Percentiles rank a stretch among this genome's conserved stretches.
phyloP scores from a whole-genome alignment of 2,797 vertebrate species.

The Trachurus trachurus region DNA sequence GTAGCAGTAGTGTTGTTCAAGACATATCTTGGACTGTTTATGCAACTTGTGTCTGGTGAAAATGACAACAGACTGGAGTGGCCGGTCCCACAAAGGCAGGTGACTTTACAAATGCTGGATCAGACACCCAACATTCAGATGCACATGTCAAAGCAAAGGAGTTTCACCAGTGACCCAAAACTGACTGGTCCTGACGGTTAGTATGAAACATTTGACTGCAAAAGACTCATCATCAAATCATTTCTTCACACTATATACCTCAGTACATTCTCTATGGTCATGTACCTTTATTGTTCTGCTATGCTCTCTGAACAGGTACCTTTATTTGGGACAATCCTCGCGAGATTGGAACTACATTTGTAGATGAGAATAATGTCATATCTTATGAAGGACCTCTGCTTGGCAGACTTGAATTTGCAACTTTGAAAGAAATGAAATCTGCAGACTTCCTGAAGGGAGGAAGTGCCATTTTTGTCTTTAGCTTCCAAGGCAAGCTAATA shows the following conservation, averaged over 20 bases:
- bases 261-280: too few species aligned
- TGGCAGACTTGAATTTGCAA: fast-evolving
- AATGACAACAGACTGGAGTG: slow-evolving; percentile 87
- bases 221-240: too few species aligned
- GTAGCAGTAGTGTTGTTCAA: background rate
- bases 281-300: background rate
- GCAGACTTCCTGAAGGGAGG: slow-evolving; percentile 60
- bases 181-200: fast-evolving
- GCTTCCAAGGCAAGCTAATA: slow-evolving; percentile 44
- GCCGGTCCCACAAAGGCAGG: slow-evolving; percentile 88
- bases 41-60: slow-evolving; percentile 86
- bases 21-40: slow-evolving; percentile 67
- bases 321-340: slow-evolving; percentile 44
- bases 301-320: slow-evolving; percentile 13
- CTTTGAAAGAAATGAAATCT: background rate
- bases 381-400: background rate
- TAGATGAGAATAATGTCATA: slow-evolving; percentile 41
- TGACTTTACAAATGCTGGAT: slow-evolving; percentile 87
- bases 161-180: slow-evolving; percentile 29
- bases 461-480: slow-evolving; percentile 42
- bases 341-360: background rate
- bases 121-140: slow-evolving; percentile 85
- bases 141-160: slow-evolving; percentile 63
- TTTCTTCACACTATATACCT: background rate
- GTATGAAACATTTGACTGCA: background rate